Evolutionary conservation across 92 coral and sea anemone genomes (phyloP).

Genomic region (Virgularia gustaviana): DNA sequence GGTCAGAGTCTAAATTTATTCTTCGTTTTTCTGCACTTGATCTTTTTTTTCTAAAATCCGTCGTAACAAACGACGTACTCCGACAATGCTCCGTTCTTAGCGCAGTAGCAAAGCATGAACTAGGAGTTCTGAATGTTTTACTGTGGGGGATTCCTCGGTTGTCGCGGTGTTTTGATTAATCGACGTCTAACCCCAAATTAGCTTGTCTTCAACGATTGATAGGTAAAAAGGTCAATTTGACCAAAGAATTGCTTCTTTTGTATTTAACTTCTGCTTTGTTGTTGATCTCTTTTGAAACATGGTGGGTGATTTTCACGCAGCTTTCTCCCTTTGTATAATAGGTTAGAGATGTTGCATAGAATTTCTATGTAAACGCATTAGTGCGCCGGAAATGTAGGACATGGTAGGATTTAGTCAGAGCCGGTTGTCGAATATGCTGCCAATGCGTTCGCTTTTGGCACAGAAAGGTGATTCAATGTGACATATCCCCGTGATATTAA

Average conservation of each 20-base stretch:
- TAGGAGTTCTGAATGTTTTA: no score
- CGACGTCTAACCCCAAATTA: neutral
- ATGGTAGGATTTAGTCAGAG: no score
- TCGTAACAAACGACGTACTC: neutral
- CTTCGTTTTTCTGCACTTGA: neutral
- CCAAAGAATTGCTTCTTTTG: slow-evolving; percentile 16
- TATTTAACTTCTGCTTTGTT: slow-evolving; percentile 1
- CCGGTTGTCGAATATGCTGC: no score
- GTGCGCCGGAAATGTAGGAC: no score
- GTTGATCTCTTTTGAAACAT: neutral
- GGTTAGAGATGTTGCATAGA: no score
- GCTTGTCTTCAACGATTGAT: slow-evolving; percentile 7
- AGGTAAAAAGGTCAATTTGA: neutral
- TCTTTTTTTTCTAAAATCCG: neutral
- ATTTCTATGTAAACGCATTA: no score
- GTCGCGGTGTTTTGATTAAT: neutral
- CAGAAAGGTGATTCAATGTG: no score
- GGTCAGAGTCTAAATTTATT: no score
- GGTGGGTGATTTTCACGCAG: no score
- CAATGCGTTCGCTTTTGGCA: no score
- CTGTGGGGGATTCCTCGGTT: neutral
- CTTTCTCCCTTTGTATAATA: neutral
- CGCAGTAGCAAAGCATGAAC: no score
- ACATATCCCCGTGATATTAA: no score
- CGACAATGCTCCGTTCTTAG: neutral